A percentile compares a stretch with the other conserved stretches of the same genome.
Evolutionary conservation across 2,113 vertebrate species (phyloP).

Genomic region (Tetrao urogallus): DNA sequence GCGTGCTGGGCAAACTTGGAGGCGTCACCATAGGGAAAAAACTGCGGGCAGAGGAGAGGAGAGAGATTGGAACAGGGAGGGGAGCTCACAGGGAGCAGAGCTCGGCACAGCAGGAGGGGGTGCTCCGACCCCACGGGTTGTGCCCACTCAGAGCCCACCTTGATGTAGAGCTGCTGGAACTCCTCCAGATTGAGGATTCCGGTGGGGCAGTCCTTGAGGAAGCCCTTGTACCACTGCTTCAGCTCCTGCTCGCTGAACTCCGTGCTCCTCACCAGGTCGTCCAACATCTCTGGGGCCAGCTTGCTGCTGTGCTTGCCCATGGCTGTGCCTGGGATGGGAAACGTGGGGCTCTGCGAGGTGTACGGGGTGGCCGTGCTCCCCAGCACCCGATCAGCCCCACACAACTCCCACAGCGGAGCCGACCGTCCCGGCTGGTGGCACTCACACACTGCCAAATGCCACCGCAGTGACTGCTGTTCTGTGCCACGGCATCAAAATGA

Average conservation of each 20-base stretch:
- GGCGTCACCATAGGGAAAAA: conserved; percentile 96
- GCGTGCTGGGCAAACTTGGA: conserved; percentile 98
- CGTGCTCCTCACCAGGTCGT: conserved; percentile 94
- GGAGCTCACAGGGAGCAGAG: accelerated
- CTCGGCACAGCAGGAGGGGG: background rate
- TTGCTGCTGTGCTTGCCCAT: conserved; percentile 99
- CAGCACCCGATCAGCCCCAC: background rate
- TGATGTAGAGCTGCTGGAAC: conserved; percentile 98
- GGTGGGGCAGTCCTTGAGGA: conserved; percentile 96
- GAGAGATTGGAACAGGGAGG: accelerated
- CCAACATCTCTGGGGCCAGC: conserved; percentile 94
- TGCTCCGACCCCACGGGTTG: background rate
- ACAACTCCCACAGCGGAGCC: background rate
- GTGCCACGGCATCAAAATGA: accelerated
- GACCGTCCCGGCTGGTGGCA: accelerated
- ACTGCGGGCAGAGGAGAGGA: conserved; percentile 73
- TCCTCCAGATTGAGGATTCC: conserved; percentile 98
- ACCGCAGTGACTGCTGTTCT: accelerated
- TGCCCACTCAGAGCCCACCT: conserved; percentile 69
- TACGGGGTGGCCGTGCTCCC: background rate
- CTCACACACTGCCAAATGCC: accelerated
- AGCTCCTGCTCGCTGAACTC: conserved; percentile 98
- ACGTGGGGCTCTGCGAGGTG: accelerated
- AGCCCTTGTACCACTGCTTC: conserved; percentile 99
- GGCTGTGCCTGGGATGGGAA: conserved; percentile 60